A percentile compares a stretch with the other conserved stretches of the same genome.
These are phyloP conservation scores for Heliconius hortense DNA, from an alignment of 2,888 invertebrate genomes.

Conservation along the genomic window DNA sequence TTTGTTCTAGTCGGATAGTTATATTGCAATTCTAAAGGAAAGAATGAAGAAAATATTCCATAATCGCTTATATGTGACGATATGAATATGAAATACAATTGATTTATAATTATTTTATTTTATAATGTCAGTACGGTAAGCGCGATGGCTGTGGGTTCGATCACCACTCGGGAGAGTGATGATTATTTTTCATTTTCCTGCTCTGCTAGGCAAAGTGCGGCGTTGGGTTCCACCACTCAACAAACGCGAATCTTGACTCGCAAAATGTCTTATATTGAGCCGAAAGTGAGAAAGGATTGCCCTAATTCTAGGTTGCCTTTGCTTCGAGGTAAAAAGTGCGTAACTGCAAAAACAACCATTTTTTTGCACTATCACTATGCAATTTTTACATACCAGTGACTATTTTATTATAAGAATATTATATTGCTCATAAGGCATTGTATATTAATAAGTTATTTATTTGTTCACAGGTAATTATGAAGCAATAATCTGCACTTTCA, in stretches of 20 bases:
- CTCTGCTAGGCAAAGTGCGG: background rate
- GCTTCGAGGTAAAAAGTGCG: background rate
- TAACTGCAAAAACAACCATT: too few species aligned
- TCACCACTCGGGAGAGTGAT: background rate
- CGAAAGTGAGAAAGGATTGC: background rate
- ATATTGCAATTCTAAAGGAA: conserved; percentile 37
- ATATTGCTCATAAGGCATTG: background rate
- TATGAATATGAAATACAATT: background rate
- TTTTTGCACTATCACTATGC: background rate
- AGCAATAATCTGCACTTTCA: background rate
- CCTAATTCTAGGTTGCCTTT: background rate
- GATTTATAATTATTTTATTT: background rate
- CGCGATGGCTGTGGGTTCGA: background rate
- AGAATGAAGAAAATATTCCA: conserved; percentile 19
- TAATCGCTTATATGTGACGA: conserved; percentile 21
- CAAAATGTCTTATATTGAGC: background rate
- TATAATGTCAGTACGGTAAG: background rate
- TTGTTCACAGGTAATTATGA: conserved; percentile 19
- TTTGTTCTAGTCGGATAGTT: conserved; percentile 65
- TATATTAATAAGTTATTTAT: conserved; percentile 10
- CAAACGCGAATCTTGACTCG: background rate
- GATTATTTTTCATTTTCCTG: background rate
- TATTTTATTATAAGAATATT: background rate
- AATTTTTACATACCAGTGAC: background rate
- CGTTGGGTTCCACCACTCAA: background rate